Base-by-base conservation (phyloP, 2,113 vertebrate species). In the Nematolebias whitei region DNA sequence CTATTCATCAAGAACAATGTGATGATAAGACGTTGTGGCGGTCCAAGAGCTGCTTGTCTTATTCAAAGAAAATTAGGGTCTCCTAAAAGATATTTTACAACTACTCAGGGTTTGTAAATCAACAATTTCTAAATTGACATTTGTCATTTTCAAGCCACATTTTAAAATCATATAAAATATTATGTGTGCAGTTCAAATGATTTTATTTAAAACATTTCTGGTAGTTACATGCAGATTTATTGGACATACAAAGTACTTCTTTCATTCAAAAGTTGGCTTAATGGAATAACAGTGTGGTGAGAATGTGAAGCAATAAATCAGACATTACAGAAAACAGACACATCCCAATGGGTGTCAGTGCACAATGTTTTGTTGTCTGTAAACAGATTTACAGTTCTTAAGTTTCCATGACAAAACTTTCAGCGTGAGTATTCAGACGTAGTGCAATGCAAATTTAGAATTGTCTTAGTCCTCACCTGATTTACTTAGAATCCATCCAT, bases 1-100 rank as follows among this genome's bases (percentile, higher is more conserved):
- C 74, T 85, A 88, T 90, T 90, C 86, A 89, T 86, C 79, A 89
- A 84, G 85, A 89, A 90, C 87, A 84, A 88, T 87, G 86, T 87
- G 85, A 88, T 89, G 85, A 91, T 91, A 86, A 88, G 78, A 59
- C 62, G 62, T 79, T 45, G 72, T 75, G 78, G 76, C 68, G 73
- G 63, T 62, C 52, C 71, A 80, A 89, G 76, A 59, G 70, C 70
- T 76, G 79, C 68, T 75, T 75, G 67, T 84, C 63, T 71, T 44
- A 69, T 73, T 55, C 52, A 82, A 78, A 82, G 55, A 83, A 85
- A 78, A 79, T 55, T 68, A 50, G 77, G 73, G 68, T 73, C 49
- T 72, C 61, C 57, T 59, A 71, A 63, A 79, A 53, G 38, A 71
- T 80, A 59, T 51, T 79, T 74, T n/a, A 67, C 51, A 74, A 50